These are phyloP conservation scores for Chydorus sphaericus DNA, from an alignment of 2,888 invertebrate species.

Conservation along the genomic window DNA sequence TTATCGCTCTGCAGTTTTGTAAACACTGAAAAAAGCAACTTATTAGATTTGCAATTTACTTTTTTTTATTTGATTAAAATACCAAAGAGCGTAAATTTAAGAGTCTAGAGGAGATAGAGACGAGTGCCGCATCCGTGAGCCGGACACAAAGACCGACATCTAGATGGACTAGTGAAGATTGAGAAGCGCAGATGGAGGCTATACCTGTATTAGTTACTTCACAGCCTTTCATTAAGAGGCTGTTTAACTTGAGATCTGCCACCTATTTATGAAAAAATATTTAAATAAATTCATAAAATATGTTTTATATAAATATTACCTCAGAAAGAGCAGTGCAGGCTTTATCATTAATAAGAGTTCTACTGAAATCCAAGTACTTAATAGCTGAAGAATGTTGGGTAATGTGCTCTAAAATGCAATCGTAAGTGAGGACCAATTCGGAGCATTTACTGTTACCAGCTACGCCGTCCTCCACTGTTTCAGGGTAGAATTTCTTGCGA, in stretches of 20 bases:
- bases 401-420: conserved; percentile 44
- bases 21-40: no score
- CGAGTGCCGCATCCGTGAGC: conserved; percentile 46
- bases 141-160: conserved; percentile 48
- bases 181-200: conserved; percentile 37
- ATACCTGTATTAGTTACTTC: conserved; percentile 45
- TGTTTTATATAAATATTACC: conserved; percentile 23
- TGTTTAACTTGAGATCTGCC: conserved; percentile 36
- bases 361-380: conserved; percentile 46
- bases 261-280: background rate
- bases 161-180: conserved; percentile 39
- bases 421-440: conserved; percentile 54
- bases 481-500: conserved; percentile 49
- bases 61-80: no score
- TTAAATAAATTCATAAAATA: no score
- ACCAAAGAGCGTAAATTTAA: conserved; percentile 40
- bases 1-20: conserved; percentile 46
- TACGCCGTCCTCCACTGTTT: background rate
- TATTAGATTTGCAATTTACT: no score
- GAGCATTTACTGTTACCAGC: conserved; percentile 29
- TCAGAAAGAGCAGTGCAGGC: conserved; percentile 41
- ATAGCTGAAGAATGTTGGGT: conserved; percentile 37
- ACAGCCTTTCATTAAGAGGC: conserved; percentile 40
- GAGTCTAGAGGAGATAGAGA: conserved; percentile 42
- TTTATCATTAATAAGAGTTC: conserved; percentile 49